A percentile compares a stretch with the other conserved stretches of the same genome.
These are phyloP conservation scores for Exephanes ischioxanthus DNA, from an alignment of 2,888 invertebrate species.

Conservation along the genomic window DNA sequence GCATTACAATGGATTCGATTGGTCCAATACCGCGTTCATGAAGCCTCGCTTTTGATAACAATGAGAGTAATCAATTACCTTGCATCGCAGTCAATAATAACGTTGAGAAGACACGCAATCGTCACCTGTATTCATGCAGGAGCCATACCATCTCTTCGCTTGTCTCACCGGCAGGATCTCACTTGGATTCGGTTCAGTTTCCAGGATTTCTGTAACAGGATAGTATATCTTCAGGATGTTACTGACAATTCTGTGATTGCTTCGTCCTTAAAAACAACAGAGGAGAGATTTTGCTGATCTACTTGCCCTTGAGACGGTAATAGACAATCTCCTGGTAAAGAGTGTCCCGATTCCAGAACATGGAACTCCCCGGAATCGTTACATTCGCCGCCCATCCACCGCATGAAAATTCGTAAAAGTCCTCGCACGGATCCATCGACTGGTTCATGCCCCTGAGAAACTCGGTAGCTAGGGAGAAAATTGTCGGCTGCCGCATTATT, in stretches of 20 bases:
- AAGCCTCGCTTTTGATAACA: constrained; percentile 75
- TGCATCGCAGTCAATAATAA: not conserved
- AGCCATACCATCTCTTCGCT: constrained; percentile 68
- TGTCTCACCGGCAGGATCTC: constrained; percentile 65
- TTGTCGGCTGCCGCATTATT: not conserved
- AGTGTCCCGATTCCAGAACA: constrained; percentile 23
- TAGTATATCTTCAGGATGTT: not conserved
- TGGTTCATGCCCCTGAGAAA: constrained; percentile 39
- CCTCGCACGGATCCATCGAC: constrained; percentile 50
- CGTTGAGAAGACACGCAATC: not conserved
- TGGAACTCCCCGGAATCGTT: constrained; percentile 38
- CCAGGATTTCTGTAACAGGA: constrained; percentile 56
- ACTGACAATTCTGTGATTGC: not conserved
- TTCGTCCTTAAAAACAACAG: too few relatives aligned
- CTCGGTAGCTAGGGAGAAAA: not conserved
- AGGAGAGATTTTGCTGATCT: too few relatives aligned
- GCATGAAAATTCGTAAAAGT: constrained; percentile 56
- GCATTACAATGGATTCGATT: constrained; percentile 86
- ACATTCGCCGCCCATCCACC: constrained; percentile 30
- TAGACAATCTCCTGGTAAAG: not conserved
- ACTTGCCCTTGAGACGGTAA: not conserved
- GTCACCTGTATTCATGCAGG: constrained; percentile 69
- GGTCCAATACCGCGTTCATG: constrained; percentile 88
- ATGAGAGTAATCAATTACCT: not conserved
- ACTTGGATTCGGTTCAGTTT: constrained; percentile 31